Evolutionary conservation across 2,888 invertebrate species (phyloP), one percentile per base, ranked within the genome.

Genomic region (Aleiodes alternator): DNA sequence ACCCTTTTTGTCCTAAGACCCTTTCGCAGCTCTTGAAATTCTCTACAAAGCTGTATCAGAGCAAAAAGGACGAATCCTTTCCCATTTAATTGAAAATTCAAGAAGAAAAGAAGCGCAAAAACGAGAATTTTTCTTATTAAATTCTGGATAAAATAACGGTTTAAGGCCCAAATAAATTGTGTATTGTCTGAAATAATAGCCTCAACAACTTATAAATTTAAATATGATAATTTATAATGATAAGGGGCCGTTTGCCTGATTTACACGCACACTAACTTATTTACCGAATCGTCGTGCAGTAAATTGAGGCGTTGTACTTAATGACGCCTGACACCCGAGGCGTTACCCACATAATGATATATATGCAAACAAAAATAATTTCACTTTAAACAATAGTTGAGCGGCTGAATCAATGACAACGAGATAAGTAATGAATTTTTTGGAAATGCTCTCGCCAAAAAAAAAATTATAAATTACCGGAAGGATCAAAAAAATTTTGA

Each of bases 351-450:
- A 53, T 43, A 72, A 57, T 57, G 57, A 29, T 12, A 38, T 12
- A 38, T 59, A 64, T 64, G 29, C 50, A 29, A n/a, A 50, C 51
- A 51, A 68, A 75, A 34, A 69, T 69, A 61, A 75, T 75, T 55
- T 8, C 69, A 70, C 14, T 3, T 55, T n/a, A 78, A 75, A 76
- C 70, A 70, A 70, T 70, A 38, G 69, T 23, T 53, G 73, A 66
- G 43, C 11, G 3, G 1, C 8, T 43, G 43, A 43, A 43, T 43
- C 7, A 43, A 43, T 7, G 38, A 3, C 38, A 7, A 38, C 38
- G 0, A 9, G 43, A 43, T 34, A 34, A 34, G 6, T 34, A 43
- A 11, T 9, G 9, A 43, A 43, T 43, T 55, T 51, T 51, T 23
- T 1, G 23, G 23, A 23, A 23, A 23, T 23, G 23, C 23, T 23